Evolutionary conservation across 2,797 vertebrate species (phyloP), one percentile per base, ranked within the genome.

Genomic region (Phalanger gymnotis): DNA sequence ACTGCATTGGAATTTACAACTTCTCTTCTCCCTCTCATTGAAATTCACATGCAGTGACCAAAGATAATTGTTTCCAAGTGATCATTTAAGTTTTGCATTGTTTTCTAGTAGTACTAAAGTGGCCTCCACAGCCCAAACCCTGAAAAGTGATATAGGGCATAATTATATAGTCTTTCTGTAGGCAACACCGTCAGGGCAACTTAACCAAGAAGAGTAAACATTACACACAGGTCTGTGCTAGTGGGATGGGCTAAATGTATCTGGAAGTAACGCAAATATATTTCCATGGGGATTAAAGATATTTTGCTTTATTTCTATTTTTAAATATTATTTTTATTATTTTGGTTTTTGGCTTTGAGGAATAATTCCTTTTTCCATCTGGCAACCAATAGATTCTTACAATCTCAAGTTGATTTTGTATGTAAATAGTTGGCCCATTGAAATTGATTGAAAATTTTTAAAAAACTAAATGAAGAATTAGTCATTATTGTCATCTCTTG

Each of bases 151-250:
- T 94, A 90, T 61, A 96, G 53, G 93, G 97, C 11, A 96, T 66
- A 61, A 90, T 93, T 95, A 95, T 96, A 54, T 96, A 95, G 95
- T 95, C 91, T 96, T 61, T 89, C 56, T 97, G 91, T 89, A 96
- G 97, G 96, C 11, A 97, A 95, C 56, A 97, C 66, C 93, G 9
- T 56, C 95, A 95, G 96, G 96, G 98, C 97, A 98, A 98, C 94
- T 95, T 57, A 91, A 90, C 93, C 53, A 97, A 98, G 55, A 98
- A 97, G 96, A 98, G 54, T 93, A 96, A 98, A 96, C 97, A 95
- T 54, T 91, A 94, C 97, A 95, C 4, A 96, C 95, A 53, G 30
- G 81, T 4, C 97, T 98, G 97, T 98, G 97, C 98, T 98, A 96
- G 94, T 98, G 97, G 97, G 95, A 96, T 53, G 92, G 73, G 54